Evolutionary conservation across 2,888 invertebrate genomes (phyloP), one percentile per base, ranked within the genome.

Genomic region (Liposcelis brunnea): DNA sequence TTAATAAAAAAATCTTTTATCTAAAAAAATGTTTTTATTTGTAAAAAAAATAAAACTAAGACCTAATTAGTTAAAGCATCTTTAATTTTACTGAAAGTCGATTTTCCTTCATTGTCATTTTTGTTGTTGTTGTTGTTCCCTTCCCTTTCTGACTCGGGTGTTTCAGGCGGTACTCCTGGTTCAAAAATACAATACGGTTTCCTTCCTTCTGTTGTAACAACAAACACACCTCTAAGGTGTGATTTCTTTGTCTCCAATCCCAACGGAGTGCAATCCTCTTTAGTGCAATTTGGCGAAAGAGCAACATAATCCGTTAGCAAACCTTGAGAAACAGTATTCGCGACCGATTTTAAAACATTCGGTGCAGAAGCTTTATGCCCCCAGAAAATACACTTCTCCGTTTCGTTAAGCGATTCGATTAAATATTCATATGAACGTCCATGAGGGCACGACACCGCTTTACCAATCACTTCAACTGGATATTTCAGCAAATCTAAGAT

Each of bases 381-480:
- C 55, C 63, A 65, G 49, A 74, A 73, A 0, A 65, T 64, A 52
- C 74, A 75, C 8, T 26, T 26, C 52, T 71, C 69, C 2, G 54
- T 56, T 50, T 58, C 61, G 18, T 66, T 56, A 51, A 76, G 55
- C 0, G 73, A 71, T 54, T 75, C 74, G 0, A 68, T 74, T 50
- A 75, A 71, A 31, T 74, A 67, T 2, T 69, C 51, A 49, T 74
- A 70, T 0, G 76, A 67, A 2, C 74, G 66, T 1, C 74, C 73
- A 51, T 77, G 76, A 40, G 73, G 75, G 59, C 76, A 77, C 47
- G 74, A 65, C 1, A 72, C 69, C 58, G 67, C 65, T 45, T 66
- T 59, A 2, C 45, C 31, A n/a, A 54, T 38, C 35, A 58, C 50
- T 37, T 58, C 51, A 8, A 59, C 53, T 5, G 59, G 56, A 5